phyloP scores from a whole-genome alignment of 1,140 invertebrate genomes.

The Drosophila sturtevanti region DNA sequence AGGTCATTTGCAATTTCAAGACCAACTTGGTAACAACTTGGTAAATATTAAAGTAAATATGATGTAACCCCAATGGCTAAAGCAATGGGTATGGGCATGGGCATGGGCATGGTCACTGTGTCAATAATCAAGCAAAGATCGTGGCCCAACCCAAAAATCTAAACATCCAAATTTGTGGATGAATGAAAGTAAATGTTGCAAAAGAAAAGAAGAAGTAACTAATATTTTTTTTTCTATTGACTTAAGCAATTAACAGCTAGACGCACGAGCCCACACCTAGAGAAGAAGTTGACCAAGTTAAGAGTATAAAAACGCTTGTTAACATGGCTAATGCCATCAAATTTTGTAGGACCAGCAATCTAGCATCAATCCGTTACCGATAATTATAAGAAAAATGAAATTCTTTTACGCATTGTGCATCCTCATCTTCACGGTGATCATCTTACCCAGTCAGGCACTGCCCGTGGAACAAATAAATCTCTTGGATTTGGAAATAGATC shows the following conservation, averaged over 20 bases:
- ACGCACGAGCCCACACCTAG: constrained; percentile 3
- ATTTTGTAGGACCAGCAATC: constrained; percentile 53
- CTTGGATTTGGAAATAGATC: constrained; percentile 17
- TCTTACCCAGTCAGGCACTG: constrained; percentile 28
- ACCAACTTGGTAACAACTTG: constrained; percentile 47
- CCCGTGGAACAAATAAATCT: constrained; percentile 58
- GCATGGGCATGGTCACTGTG: background rate
- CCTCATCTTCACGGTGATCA: constrained; percentile 29
- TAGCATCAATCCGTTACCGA: constrained; percentile 15
- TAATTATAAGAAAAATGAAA: too few relatives aligned
- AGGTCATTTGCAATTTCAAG: constrained; percentile 68
- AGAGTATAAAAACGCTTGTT: constrained; percentile 54
- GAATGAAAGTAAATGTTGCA: constrained; percentile 71
- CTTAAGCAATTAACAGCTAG: constrained; percentile 58
- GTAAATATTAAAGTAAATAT: constrained; percentile 63
- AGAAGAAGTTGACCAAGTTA: constrained; percentile 9
- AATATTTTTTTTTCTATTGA: constrained; percentile 30
- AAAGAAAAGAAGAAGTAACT: constrained; percentile 36
- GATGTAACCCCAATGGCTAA: constrained; percentile 53
- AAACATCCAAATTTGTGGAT: constrained; percentile 21
- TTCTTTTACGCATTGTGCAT: constrained; percentile 28
- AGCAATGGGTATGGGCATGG: constrained; percentile 57
- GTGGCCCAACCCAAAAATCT: constrained; percentile 54
- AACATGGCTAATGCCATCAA: constrained; percentile 2
- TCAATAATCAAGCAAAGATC: constrained; percentile 27